These are phyloP conservation scores for Bovichtus diacanthus DNA, from an alignment of 2,797 vertebrate genomes.

Conservation along the genomic window DNA sequence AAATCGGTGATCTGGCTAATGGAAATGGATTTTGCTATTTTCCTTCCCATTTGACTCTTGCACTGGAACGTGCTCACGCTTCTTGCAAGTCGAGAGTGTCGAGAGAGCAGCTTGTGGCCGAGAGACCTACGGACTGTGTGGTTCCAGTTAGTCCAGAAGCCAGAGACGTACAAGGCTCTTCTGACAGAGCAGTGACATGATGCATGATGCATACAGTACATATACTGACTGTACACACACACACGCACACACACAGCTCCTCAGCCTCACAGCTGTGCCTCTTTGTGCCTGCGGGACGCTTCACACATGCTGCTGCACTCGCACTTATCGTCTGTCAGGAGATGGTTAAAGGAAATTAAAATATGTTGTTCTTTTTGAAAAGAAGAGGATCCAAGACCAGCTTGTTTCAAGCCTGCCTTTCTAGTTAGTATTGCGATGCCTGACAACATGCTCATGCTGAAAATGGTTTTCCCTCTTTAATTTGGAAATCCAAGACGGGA, in stretches of 20 bases:
- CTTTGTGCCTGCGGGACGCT: constrained; percentile 6
- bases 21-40: not conserved
- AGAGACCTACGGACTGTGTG: constrained; percentile 3
- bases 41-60: not conserved
- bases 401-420: constrained; percentile 26
- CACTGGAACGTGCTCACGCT: not conserved
- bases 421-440: constrained; percentile 17
- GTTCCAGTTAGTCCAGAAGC: constrained; percentile 5
- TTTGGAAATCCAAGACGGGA: constrained; percentile 50
- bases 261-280: not conserved
- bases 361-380: constrained; percentile 15
- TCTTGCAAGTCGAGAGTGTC: not conserved
- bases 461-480: constrained; percentile 39
- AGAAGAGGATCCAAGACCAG: constrained; percentile 15
- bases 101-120: not conserved
- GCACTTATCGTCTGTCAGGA: constrained; percentile 26
- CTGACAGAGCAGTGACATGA: constrained; percentile 6
- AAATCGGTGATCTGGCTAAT: not conserved
- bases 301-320: constrained; percentile 12
- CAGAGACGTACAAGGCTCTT: constrained; percentile 6
- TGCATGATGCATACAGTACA: not conserved
- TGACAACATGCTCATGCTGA: constrained; percentile 48
- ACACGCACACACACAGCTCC: not conserved
- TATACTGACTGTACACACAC: not conserved
- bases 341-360: constrained; percentile 49